Evolutionary conservation across 2,888 invertebrate species (phyloP).

Genomic region (Coelinius sp.): DNA sequence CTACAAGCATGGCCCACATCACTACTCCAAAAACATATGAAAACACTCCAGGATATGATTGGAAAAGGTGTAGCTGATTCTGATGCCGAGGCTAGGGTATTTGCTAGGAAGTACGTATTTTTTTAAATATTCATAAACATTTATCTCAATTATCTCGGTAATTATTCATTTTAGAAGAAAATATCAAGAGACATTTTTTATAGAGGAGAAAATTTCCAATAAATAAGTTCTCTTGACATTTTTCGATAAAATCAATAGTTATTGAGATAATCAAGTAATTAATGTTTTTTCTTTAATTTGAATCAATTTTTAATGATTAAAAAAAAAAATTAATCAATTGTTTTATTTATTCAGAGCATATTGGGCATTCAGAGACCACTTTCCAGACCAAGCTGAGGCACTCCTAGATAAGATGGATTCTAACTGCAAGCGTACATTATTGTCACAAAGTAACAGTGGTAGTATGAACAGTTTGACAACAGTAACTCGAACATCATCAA

Average conservation of each 20-base stretch:
- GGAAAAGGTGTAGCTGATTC: conserved; percentile 93
- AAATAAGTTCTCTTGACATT: no score
- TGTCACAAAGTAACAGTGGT: conserved; percentile 75
- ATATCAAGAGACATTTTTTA: no score
- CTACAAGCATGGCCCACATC: conserved; percentile 90
- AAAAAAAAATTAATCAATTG: no score
- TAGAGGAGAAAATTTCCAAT: no score
- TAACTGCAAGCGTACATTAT: conserved; percentile 79
- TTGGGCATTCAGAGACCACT: conserved; percentile 90
- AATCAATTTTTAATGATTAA: neutral
- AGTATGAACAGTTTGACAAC: conserved; percentile 72
- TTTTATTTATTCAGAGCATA: conserved; percentile 78
- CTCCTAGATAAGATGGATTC: conserved; percentile 88
- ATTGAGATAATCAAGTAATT: neutral
- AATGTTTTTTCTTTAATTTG: neutral
- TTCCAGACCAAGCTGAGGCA: conserved; percentile 90
- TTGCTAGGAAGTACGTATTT: conserved; percentile 81
- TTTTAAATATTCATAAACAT: neutral
- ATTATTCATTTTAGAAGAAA: no score
- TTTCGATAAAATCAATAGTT: no score
- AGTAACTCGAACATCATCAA: conserved; percentile 68
- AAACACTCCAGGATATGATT: conserved; percentile 85
- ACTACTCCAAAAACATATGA: conserved; percentile 85
- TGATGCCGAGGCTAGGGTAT: conserved; percentile 88
- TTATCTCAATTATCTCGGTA: neutral